Percentiles rank a stretch among this genome's conserved stretches.
Evolutionary conservation across 1,140 invertebrate species (phyloP).

Genomic region (Parasteatoda tepidariorum): DNA sequence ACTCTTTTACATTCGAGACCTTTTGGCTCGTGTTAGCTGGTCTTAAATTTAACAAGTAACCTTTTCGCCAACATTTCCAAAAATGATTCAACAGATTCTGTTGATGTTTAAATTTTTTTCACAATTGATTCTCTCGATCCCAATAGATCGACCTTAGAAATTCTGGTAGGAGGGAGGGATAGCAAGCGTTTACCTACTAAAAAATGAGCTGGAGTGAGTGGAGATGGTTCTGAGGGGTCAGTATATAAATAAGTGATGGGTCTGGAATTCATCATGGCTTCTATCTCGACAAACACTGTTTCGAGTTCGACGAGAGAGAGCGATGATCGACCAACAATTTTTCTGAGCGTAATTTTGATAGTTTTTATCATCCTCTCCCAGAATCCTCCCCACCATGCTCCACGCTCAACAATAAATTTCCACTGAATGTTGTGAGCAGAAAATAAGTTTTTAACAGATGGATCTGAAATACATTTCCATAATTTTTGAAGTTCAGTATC

Average conservation of each 20-base stretch:
- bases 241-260: neutral
- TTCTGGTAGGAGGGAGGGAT: neutral
- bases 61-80: neutral
- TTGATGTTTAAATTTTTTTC: neutral
- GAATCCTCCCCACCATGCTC: conserved; percentile 17
- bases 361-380: neutral
- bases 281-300: neutral
- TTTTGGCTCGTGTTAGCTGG: too few species aligned
- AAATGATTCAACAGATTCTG: neutral
- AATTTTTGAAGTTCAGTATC: conserved; percentile 52
- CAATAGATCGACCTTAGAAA: neutral
- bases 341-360: neutral
- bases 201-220: neutral
- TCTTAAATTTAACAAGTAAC: conserved; percentile 1
- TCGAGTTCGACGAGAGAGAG: neutral
- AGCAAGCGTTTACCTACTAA: neutral
- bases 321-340: neutral
- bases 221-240: neutral
- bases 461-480: too few species aligned
- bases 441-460: neutral
- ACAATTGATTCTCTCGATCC: neutral
- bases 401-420: too few species aligned
- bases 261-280: neutral
- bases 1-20: neutral
- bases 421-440: neutral